These are phyloP conservation scores for Selene dorsalis DNA, from an alignment of 2,797 vertebrate species.

Conservation along the genomic window DNA sequence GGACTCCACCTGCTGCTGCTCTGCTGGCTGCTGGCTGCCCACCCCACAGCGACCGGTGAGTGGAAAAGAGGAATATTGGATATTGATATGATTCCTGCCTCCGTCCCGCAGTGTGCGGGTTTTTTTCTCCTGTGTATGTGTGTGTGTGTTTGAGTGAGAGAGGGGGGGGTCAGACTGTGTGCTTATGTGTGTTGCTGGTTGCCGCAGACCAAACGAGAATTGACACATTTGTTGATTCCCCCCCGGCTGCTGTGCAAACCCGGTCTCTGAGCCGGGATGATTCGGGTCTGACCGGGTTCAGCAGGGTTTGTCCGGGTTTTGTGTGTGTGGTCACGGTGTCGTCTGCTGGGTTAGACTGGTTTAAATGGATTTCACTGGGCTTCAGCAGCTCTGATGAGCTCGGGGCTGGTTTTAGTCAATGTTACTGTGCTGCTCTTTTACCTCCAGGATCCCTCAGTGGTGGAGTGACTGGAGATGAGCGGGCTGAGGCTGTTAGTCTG, in stretches of 20 bases:
- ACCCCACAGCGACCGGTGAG: constrained; percentile 64
- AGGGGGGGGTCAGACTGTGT: not conserved
- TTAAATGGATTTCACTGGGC: constrained; percentile 17
- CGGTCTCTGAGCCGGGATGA: not conserved
- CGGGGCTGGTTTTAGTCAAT: not conserved
- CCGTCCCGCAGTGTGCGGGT: constrained; percentile 7
- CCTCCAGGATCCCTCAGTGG: not conserved
- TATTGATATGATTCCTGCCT: constrained; percentile 6
- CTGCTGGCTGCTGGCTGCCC: constrained; percentile 68
- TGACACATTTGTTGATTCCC: constrained; percentile 54
- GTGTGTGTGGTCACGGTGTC: constrained; percentile 13
- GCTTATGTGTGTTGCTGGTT: constrained; percentile 12
- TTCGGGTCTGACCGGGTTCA: not conserved
- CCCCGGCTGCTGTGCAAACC: constrained; percentile 6
- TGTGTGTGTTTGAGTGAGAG: not conserved
- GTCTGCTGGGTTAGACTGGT: constrained; percentile 2
- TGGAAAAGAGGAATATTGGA: not conserved
- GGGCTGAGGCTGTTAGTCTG: not conserved
- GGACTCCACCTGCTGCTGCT: constrained; percentile 71
- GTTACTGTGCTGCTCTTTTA: not conserved
- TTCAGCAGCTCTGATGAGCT: constrained; percentile 12
- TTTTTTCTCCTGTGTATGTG: not conserved
- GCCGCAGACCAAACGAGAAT: constrained; percentile 47
- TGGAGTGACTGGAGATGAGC: not conserved
- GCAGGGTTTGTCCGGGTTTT: not conserved